Base-by-base conservation (phyloP, 2,888 invertebrate genomes). In the Drosophila borborema region DNA sequence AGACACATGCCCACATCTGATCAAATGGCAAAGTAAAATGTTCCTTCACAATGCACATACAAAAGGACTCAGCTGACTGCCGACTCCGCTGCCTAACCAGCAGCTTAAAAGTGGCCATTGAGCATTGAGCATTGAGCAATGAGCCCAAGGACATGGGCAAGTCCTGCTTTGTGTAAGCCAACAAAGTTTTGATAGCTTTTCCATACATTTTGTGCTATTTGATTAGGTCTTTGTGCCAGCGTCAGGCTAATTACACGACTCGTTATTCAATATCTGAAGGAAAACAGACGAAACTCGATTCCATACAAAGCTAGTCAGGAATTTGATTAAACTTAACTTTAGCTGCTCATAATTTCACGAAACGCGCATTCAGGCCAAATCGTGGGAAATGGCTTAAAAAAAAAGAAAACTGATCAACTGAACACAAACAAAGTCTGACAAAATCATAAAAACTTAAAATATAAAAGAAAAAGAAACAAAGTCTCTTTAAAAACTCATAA, bases 131-230 rank as follows among this genome's bases (percentile, higher is more conserved):
- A 55, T 16, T 40, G 16, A n/a, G 40, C 68, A 7, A 3, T 43
- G 43, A 23, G 66, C 51, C 63, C 67, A 80, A 76, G 77, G 74
- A 63, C 72, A 69, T 53, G 46, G 48, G 6, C 7, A 10, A 31
- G 61, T 55, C 72, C 36, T 46, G 54, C 53, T 59, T 60, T 58
- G 53, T 64, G 54, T 54, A 49, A 62, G 74, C 72, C 56, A 79
- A 71, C 73, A 81, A 81, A 90, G 76, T 88, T 90, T 88, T 85
- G 77, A 81, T 85, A 72, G 82, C 73, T 72, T 77, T 89, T 75
- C 46, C 48, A 38, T 59, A 60, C 64, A 60, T 61, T 61, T 70
- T 49, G 49, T 48, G 65, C 36, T 60, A 62, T 81, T 79, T 79
- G 78, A 77, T 80, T 77, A 55, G 40, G 65, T 46, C 58, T 60